These are phyloP conservation scores for Diplogasteroides magnus DNA, from an alignment of 1,140 invertebrate species.

Conservation along the genomic window DNA sequence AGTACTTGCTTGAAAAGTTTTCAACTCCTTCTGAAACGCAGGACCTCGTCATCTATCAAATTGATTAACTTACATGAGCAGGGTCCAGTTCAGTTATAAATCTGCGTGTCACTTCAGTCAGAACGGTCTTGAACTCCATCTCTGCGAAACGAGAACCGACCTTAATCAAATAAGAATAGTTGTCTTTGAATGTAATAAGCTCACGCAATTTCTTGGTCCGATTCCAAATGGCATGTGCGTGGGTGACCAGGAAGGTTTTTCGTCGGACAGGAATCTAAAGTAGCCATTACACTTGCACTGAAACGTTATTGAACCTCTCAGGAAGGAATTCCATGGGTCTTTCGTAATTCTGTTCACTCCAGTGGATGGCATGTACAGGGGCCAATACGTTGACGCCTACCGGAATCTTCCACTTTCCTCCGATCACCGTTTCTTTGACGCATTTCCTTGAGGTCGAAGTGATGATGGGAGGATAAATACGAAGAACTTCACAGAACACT, in stretches of 20 bases:
- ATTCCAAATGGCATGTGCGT: constrained; percentile 59
- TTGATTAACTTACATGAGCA: neutral
- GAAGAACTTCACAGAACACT: constrained; percentile 53
- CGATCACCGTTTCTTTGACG: neutral
- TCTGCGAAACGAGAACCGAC: constrained; percentile 66
- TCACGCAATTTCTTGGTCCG: constrained; percentile 60
- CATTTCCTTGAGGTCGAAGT: neutral
- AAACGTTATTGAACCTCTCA: neutral
- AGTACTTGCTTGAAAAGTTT: no score
- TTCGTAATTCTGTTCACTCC: neutral
- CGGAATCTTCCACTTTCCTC: neutral
- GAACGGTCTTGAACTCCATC: constrained; percentile 65
- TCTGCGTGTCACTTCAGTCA: constrained; percentile 49
- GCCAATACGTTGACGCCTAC: neutral
- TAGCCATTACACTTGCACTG: neutral
- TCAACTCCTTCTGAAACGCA: no score
- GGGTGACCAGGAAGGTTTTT: constrained; percentile 40
- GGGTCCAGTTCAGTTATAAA: constrained; percentile 19
- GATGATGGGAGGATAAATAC: constrained; percentile 54
- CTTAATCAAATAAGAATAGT: no score
- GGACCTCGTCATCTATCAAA: no score
- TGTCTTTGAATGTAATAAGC: no score
- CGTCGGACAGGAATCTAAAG: neutral
- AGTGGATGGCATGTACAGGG: neutral
- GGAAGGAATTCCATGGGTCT: neutral